These are phyloP conservation scores for Harlomillsia oculata DNA, from an alignment of 1,140 invertebrate species.

Conservation along the genomic window DNA sequence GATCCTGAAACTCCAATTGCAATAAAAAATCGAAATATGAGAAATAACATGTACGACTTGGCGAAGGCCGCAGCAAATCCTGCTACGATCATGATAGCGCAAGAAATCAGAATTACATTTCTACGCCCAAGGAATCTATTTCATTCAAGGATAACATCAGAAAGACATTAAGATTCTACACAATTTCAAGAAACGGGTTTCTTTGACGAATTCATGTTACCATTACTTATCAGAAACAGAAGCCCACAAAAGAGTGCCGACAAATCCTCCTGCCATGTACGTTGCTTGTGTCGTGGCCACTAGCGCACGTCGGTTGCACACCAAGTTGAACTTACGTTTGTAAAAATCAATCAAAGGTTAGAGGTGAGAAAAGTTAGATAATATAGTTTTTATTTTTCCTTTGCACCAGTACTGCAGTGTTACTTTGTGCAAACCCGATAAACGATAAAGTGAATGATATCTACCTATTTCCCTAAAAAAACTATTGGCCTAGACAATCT, in stretches of 20 bases:
- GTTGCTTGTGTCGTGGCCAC: slow-evolving; percentile 27
- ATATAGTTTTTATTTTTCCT: no score
- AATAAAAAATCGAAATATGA: slow-evolving; percentile 51
- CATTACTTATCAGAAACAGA: slow-evolving; percentile 21
- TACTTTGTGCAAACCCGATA: no score
- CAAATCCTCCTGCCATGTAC: slow-evolving; percentile 20
- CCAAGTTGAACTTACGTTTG: slow-evolving; percentile 36
- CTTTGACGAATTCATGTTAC: no score
- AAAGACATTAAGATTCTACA: no score
- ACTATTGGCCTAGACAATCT: no score
- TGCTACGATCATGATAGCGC: slow-evolving; percentile 7
- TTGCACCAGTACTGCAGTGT: no score
- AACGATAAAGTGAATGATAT: no score
- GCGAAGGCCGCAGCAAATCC: slow-evolving; percentile 47
- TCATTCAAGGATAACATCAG: no score
- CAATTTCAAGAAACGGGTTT: no score
- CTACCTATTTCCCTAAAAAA: no score
- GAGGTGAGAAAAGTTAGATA: no score
- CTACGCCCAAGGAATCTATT: slow-evolving; percentile 20
- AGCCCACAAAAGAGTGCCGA: slow-evolving; percentile 13
- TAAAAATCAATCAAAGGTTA: no score
- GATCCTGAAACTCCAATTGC: slow-evolving; percentile 61
- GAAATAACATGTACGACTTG: slow-evolving; percentile 54
- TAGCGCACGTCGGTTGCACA: slow-evolving; percentile 30
- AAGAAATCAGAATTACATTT: slow-evolving; percentile 3